Conservation (phyloP, 2,113 vertebrate genomes). For the Laterallus jamaicensis region DNA sequence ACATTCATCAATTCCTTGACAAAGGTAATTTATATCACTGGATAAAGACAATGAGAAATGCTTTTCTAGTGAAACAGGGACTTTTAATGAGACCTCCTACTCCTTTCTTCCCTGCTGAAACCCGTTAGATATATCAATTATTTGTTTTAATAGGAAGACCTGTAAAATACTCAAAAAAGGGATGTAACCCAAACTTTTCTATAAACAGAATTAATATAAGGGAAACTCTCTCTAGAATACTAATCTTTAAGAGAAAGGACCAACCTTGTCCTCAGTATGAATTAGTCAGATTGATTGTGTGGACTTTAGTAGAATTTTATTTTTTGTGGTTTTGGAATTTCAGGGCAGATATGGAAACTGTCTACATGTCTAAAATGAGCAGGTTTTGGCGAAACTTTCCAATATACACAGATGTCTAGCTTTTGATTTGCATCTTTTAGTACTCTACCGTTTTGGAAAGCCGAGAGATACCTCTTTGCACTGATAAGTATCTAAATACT, state of each 20-base stretch:
- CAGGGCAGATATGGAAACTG: neutral
- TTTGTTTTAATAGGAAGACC: slow-evolving; percentile 51
- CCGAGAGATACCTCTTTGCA: neutral
- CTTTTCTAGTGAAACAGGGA: slow-evolving; percentile 35
- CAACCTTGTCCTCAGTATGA: neutral
- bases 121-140: slow-evolving; percentile 68
- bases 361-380: neutral
- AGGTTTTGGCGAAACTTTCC: neutral
- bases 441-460: neutral
- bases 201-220: neutral
- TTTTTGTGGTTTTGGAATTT: neutral
- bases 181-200: neutral
- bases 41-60: slow-evolving; percentile 60
- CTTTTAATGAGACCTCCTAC: slow-evolving; percentile 72
- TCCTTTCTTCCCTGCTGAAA: slow-evolving; percentile 61
- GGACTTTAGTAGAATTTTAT: neutral
- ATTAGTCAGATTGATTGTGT: neutral
- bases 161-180: slow-evolving; percentile 9
- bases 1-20: slow-evolving; percentile 66
- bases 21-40: slow-evolving; percentile 62
- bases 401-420: accelerated
- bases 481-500: neutral
- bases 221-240: neutral
- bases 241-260: neutral
- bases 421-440: neutral